Conservation (phyloP, 64 coral and sea anemone genomes). For the Montipora efflorescens region DNA sequence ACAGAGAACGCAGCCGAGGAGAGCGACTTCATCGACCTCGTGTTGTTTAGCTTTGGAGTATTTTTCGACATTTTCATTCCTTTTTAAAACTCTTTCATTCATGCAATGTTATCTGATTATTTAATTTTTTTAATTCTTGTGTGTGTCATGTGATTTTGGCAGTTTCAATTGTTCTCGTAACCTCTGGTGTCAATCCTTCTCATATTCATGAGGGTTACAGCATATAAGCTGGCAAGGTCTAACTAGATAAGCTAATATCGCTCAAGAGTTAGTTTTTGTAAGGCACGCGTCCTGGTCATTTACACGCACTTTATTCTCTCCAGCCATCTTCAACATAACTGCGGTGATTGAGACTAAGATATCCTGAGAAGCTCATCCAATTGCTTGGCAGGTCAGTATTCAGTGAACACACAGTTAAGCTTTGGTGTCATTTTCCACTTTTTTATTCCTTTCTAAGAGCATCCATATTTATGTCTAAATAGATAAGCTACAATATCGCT, state of each 20-base stretch:
- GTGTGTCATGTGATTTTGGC: slow-evolving; percentile 73
- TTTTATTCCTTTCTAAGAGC: not conserved
- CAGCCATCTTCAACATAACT: not conserved
- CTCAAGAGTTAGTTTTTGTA: slow-evolving; percentile 31
- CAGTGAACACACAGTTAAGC: not conserved
- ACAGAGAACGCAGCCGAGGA: not conserved
- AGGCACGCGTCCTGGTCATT: slow-evolving; percentile 7
- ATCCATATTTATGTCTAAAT: not conserved
- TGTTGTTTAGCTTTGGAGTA: too few relatives aligned
- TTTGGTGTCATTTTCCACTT: too few relatives aligned
- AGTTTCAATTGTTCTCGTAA: slow-evolving; percentile 55
- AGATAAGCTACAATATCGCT: slow-evolving; percentile 31
- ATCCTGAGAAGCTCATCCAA: not conserved
- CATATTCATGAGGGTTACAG: slow-evolving; percentile 63
- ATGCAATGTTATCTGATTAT: not conserved
- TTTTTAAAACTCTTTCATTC: too few relatives aligned
- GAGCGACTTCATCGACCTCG: not conserved
- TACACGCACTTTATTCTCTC: not conserved
- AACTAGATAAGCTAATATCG: slow-evolving; percentile 20
- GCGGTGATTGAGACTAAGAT: not conserved
- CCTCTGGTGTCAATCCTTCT: slow-evolving; percentile 61
- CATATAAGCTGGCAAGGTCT: not conserved
- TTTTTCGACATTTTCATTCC: too few relatives aligned
- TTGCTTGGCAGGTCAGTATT: too few relatives aligned
- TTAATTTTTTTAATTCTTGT: slow-evolving; percentile 22